These are phyloP conservation scores for Rhinichthys osculus DNA, from an alignment of 2,797 vertebrate species.

Conservation along the genomic window DNA sequence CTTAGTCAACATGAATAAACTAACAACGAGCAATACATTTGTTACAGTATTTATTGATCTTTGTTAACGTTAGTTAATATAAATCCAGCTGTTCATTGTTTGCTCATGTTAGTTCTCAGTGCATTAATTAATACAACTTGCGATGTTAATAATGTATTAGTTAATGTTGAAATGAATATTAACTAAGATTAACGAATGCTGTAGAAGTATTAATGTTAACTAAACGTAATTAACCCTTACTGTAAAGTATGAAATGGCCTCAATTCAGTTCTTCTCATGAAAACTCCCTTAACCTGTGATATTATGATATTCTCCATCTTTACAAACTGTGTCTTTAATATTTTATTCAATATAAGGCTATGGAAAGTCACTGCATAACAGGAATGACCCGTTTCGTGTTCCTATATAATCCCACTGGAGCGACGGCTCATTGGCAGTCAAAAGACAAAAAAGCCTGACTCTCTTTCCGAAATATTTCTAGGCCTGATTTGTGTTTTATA, in stretches of 20 bases:
- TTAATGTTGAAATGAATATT: not conserved
- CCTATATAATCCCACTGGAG: not conserved
- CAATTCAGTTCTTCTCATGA: not conserved
- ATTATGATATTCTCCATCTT: not conserved
- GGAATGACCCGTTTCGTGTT: not conserved
- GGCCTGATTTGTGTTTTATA: conserved; percentile 13
- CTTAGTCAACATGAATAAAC: too few species aligned
- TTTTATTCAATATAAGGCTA: not conserved
- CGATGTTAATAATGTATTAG: not conserved
- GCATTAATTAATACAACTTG: too few species aligned
- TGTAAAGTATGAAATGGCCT: not conserved
- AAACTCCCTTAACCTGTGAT: not conserved
- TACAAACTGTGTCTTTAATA: not conserved
- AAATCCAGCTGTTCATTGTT: too few species aligned
- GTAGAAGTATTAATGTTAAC: too few species aligned
- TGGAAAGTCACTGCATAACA: not conserved
- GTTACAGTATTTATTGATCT: too few species aligned
- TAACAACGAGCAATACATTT: too few species aligned
- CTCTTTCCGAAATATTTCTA: not conserved
- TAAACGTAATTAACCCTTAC: too few species aligned
- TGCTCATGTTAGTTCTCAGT: too few species aligned
- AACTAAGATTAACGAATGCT: not conserved
- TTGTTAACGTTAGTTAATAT: too few species aligned
- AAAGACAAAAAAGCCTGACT: conserved; percentile 5
- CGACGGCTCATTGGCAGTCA: conserved; percentile 11